Conservation (phyloP, 2,113 vertebrate species). For the Pluvialis apricaria region DNA sequence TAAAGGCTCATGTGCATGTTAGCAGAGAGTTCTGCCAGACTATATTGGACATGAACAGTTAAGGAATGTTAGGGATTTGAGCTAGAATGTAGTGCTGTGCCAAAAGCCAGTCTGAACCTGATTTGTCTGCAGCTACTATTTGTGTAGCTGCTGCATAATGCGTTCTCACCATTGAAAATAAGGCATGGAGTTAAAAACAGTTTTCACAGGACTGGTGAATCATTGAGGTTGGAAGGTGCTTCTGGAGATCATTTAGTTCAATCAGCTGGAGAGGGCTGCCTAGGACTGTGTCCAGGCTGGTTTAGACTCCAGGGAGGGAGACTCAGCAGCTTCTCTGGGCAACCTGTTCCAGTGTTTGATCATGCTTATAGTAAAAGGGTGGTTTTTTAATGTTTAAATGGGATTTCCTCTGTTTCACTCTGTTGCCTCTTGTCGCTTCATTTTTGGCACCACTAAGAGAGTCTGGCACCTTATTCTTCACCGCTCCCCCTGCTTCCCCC, state of each 20-base stretch:
- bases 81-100: neutral
- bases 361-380: too few species aligned
- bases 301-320: neutral
- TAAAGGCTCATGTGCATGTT: rapidly evolving
- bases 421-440: neutral
- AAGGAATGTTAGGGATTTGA: neutral
- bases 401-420: neutral
- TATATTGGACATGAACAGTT: neutral
- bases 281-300: neutral
- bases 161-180: neutral
- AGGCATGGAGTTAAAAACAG: neutral
- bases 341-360: too few species aligned
- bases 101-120: neutral
- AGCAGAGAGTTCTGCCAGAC: neutral
- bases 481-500: neutral
- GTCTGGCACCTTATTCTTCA: neutral
- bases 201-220: neutral
- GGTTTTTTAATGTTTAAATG: neutral
- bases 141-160: neutral
- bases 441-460: neutral
- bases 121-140: neutral
- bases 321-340: too few species aligned
- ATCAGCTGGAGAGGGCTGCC: neutral
- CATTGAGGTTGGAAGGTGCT: neutral
- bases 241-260: neutral